Percentiles rank a stretch among this genome's conserved stretches.
Conservation (phyloP, 2,888 invertebrate genomes). For the Timandra comae region DNA sequence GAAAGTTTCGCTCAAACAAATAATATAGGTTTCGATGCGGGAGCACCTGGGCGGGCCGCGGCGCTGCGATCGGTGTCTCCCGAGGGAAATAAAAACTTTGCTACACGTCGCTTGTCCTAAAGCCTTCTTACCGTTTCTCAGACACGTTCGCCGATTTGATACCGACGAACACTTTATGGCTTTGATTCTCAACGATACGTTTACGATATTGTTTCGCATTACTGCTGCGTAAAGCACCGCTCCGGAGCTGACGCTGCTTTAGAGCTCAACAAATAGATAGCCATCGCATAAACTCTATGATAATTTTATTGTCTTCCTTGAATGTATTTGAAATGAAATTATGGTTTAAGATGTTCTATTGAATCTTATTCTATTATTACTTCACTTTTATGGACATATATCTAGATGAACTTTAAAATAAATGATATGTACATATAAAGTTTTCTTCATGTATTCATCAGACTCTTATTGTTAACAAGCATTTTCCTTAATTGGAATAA, state of each 20-base stretch:
- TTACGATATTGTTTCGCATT: conserved; percentile 68
- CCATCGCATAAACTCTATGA: too few species aligned
- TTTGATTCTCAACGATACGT: conserved; percentile 70
- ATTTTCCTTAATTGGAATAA: too few species aligned
- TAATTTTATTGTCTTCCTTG: too few species aligned
- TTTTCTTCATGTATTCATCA: too few species aligned
- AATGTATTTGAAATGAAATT: too few species aligned
- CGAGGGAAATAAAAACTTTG: conserved; percentile 76
- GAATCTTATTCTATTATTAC: too few species aligned
- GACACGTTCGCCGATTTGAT: conserved; percentile 69
- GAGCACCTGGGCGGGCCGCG: conserved; percentile 62
- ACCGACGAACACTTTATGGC: conserved; percentile 65
- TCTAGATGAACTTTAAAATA: too few species aligned
- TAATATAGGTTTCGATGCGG: conserved; percentile 72
- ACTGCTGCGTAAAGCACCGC: conserved; percentile 48
- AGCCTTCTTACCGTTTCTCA: conserved; percentile 66
- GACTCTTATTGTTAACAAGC: too few species aligned
- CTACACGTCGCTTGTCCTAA: conserved; percentile 73
- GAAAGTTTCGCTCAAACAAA: conserved; percentile 74
- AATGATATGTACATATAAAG: too few species aligned
- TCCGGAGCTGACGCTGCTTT: conserved; percentile 21
- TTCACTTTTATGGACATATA: too few species aligned
- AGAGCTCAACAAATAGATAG: too few species aligned
- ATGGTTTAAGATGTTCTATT: too few species aligned
- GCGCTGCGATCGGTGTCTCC: conserved; percentile 72